Percentiles rank a stretch among this genome's conserved stretches.
phyloP scores from a whole-genome alignment of 2,888 invertebrate genomes.

The Iselma pallidipennis region DNA sequence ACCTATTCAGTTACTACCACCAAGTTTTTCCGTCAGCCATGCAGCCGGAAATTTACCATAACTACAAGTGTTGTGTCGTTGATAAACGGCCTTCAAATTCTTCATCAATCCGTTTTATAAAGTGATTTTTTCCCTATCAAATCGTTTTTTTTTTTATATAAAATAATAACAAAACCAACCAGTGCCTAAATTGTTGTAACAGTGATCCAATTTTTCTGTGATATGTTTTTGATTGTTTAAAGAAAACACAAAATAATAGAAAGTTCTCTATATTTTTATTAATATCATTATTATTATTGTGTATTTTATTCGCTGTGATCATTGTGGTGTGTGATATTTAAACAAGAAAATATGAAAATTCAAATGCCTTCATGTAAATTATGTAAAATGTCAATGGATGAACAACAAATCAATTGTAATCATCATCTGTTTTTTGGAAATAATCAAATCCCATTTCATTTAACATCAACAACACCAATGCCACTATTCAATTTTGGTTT shows the following conservation, averaged over 20 bases:
- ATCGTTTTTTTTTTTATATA: background rate
- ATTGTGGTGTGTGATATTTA: slow-evolving; percentile 36
- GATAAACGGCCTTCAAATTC: slow-evolving; percentile 1
- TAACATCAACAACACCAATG: slow-evolving; percentile 16
- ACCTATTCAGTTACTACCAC: slow-evolving; percentile 4
- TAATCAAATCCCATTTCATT: background rate
- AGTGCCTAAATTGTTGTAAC: slow-evolving; percentile 16
- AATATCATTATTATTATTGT: background rate
- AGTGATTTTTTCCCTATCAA: slow-evolving; percentile 8
- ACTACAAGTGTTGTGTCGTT: slow-evolving; percentile 9
- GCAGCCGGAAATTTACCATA: slow-evolving; percentile 14
- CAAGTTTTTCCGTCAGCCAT: slow-evolving; percentile 12
- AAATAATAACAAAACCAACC: background rate
- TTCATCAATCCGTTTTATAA: background rate
- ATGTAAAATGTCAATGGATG: slow-evolving; percentile 51
- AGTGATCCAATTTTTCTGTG: slow-evolving; percentile 14
- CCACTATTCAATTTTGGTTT: slow-evolving; percentile 49
- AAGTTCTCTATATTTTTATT: too few species aligned
- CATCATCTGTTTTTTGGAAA: slow-evolving; percentile 16
- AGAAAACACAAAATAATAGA: background rate
- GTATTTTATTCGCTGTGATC: slow-evolving; percentile 37
- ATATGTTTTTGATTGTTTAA: slow-evolving; percentile 13
- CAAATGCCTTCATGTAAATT: slow-evolving; percentile 51
- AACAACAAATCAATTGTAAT: slow-evolving; percentile 41
- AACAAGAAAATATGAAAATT: slow-evolving; percentile 44